These are phyloP conservation scores for Acronicta aceris DNA, from an alignment of 2,888 invertebrate species.

Conservation along the genomic window DNA sequence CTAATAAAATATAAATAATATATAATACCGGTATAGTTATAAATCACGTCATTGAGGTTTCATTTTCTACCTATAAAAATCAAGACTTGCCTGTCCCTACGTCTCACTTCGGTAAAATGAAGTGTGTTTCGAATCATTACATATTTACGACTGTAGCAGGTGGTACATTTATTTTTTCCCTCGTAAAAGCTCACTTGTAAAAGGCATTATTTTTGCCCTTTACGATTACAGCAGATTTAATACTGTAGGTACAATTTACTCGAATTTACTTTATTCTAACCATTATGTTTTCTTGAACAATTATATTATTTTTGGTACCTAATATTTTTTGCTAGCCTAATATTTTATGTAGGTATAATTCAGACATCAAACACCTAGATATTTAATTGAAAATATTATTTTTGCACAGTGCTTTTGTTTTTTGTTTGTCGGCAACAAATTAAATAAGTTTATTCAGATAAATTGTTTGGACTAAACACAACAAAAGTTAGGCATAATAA, in stretches of 20 bases:
- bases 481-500: slow-evolving; percentile 1
- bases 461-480: slow-evolving; percentile 11
- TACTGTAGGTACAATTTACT: neutral
- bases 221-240: slow-evolving; percentile 10
- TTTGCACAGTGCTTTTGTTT: slow-evolving; percentile 1
- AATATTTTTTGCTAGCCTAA: too few species aligned
- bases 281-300: neutral
- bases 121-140: neutral
- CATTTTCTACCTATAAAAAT: neutral
- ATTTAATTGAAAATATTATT: too few species aligned
- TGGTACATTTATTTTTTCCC: slow-evolving; percentile 22
- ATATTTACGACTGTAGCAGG: slow-evolving; percentile 24
- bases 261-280: neutral
- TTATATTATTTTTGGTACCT: neutral
- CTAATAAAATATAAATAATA: too few species aligned
- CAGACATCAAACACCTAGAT: too few species aligned
- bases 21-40: slow-evolving; percentile 8
- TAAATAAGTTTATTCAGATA: slow-evolving; percentile 6
- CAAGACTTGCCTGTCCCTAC: too few species aligned
- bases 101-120: neutral
- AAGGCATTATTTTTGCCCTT: slow-evolving; percentile 17
- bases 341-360: too few species aligned
- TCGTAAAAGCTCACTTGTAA: slow-evolving; percentile 16
- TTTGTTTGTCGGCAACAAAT: slow-evolving; percentile 18
- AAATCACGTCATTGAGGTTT: slow-evolving; percentile 11